Evolutionary conservation across 2,113 vertebrate genomes (phyloP).

Genomic region (Xyrauchen texanus): DNA sequence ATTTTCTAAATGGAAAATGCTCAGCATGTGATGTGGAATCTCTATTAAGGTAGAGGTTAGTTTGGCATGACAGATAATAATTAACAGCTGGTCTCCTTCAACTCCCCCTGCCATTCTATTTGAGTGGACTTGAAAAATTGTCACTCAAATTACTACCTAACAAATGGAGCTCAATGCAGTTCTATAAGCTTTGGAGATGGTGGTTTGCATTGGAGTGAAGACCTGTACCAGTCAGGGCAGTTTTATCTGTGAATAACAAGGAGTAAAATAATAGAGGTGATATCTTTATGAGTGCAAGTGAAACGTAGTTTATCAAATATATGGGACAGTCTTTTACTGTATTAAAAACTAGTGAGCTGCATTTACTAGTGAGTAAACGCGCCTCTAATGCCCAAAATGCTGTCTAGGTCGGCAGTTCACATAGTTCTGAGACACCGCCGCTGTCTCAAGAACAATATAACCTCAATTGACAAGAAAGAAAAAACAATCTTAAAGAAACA

Average conservation of each 20-base stretch:
- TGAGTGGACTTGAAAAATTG: background rate
- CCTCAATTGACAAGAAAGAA: background rate
- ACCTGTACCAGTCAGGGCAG: background rate
- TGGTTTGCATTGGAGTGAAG: background rate
- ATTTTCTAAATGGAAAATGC: background rate
- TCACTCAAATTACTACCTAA: constrained; percentile 11
- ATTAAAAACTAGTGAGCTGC: background rate
- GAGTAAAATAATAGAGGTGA: background rate
- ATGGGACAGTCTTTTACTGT: background rate
- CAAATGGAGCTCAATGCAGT: background rate
- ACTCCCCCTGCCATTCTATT: constrained; percentile 7
- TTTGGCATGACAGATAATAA: constrained; percentile 1
- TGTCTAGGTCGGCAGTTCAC: background rate
- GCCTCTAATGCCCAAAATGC: background rate
- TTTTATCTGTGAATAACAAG: background rate
- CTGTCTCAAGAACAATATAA: background rate
- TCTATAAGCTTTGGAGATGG: background rate
- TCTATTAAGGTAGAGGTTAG: constrained; percentile 7
- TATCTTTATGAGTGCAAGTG: background rate
- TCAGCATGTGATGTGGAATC: background rate
- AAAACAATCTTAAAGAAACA: background rate
- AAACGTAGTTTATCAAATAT: background rate
- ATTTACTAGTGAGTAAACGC: too few relatives aligned
- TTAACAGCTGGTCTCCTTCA: constrained; percentile 22
- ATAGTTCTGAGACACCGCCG: background rate